Percentiles rank a stretch among this genome's conserved stretches.
These are phyloP conservation scores for Sylvietta virens DNA, from an alignment of 2,113 vertebrate species.

Conservation along the genomic window DNA sequence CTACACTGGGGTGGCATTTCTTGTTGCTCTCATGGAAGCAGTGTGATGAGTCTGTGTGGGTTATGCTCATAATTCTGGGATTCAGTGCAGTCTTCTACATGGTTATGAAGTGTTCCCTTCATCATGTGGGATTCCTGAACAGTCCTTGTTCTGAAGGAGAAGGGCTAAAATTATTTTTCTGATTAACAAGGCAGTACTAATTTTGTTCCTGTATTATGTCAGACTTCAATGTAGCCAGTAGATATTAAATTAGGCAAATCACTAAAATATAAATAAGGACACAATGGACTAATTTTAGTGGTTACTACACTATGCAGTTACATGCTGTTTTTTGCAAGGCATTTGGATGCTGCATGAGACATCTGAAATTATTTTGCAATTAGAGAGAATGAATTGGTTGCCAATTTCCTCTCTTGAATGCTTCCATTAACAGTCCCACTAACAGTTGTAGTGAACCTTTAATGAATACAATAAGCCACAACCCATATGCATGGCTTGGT, in stretches of 20 bases:
- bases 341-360: background rate
- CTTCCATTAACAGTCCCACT: background rate
- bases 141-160: background rate
- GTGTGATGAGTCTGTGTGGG: background rate
- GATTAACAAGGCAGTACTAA: background rate
- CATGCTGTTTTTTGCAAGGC: background rate
- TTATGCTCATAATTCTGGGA: background rate
- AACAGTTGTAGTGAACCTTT: background rate
- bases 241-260: background rate
- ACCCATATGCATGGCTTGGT: background rate
- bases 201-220: background rate
- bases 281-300: background rate
- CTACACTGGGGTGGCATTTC: background rate
- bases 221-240: background rate
- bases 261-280: background rate
- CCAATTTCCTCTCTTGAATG: background rate
- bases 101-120: background rate
- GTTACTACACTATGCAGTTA: background rate
- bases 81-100: background rate
- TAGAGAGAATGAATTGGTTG: constrained; percentile 27
- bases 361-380: background rate
- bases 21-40: background rate
- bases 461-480: constrained; percentile 8
- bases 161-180: background rate
- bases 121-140: background rate